Evolutionary conservation across 2,797 vertebrate species (phyloP), one percentile per base, ranked within the genome.

Genomic region (Taenioides sp.): DNA sequence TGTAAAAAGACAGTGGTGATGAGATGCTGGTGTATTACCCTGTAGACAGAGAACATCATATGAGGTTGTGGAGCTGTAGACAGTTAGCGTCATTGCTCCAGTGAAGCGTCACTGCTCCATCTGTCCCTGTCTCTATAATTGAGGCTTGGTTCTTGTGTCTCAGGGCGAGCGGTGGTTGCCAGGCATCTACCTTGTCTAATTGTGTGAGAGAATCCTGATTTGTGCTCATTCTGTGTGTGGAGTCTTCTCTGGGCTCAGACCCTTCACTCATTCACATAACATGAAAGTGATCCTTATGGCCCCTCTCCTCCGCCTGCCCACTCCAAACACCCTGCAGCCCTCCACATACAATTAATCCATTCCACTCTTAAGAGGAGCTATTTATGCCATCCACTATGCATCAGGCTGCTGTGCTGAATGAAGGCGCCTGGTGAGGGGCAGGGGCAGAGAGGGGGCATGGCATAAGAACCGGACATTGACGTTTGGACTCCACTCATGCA

Each of bases 311-410:
- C 81, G 72, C 76, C 77, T 80, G 77, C 70, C 80, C 85, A 90
- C 87, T 89, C 80, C 65, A 85, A 88, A 87, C 49, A 81, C 84
- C 88, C 81, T 82, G 77, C 72, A 65, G 80, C 77, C 77, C 86
- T 88, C 84, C 90, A 88, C 86, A 80, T 84, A 80, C 88, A 91
- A 91, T 93, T 92, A 92, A 91, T 93, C 89, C 89, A 90, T 92
- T 91, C 84, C 88, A 77, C 74, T 79, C 77, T 75, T 88, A 88
- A 90, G 78, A 84, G 82, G 70, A 77, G 80, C 79, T 87, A 88
- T 90, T 90, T 91, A 88, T 84, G 89, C 62, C 47, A 14, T 43
- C 12, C 40, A 43, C 11, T 43, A 12, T 12, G 10, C 25, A 10
- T 66, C 40, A 23, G 22, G 22, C 43, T 7, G 23, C 57, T 59